phyloP scores from a whole-genome alignment of 2,113 vertebrate genomes.

The Pelvicachromis taeniatus region DNA sequence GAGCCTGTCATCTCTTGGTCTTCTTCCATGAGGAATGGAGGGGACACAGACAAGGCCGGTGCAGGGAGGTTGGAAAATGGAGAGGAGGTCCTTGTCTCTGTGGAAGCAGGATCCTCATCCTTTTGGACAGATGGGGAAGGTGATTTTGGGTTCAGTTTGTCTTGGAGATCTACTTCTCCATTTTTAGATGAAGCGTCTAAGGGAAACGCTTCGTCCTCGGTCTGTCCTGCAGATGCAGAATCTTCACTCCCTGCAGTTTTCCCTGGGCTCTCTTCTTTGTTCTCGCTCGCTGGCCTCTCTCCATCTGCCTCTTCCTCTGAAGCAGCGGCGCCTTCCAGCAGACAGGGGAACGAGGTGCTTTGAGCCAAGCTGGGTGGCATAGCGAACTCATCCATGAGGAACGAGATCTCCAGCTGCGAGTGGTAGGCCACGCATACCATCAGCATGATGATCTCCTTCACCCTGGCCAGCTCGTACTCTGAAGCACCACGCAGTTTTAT shows the following conservation, averaged over 20 bases:
- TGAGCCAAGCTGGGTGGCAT: constrained; percentile 89
- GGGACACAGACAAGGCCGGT: constrained; percentile 51
- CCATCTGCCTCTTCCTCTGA: constrained; percentile 23
- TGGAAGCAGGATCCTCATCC: not conserved
- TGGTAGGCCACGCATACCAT: constrained; percentile 98
- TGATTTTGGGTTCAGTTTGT: not conserved
- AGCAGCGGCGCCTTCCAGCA: constrained; percentile 74
- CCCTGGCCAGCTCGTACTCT: constrained; percentile 90
- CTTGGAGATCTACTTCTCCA: constrained; percentile 25
- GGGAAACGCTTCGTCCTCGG: constrained; percentile 61
- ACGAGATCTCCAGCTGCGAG: constrained; percentile 98
- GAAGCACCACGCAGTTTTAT: constrained; percentile 92
- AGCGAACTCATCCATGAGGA: constrained; percentile 99
- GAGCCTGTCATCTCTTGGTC: constrained; percentile 58
- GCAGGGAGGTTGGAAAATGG: constrained; percentile 28
- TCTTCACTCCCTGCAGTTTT: constrained; percentile 35
- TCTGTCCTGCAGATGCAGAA: constrained; percentile 49
- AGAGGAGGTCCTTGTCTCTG: constrained; percentile 43
- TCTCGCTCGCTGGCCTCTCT: not conserved
- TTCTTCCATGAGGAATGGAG: constrained; percentile 74
- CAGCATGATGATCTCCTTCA: constrained; percentile 94
- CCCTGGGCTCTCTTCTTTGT: constrained; percentile 3
- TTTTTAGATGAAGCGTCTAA: constrained; percentile 53
- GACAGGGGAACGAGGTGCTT: constrained; percentile 82
- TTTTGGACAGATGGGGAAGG: not conserved